These are phyloP conservation scores for Pelobates cultripes DNA, from an alignment of 2,797 vertebrate species.

Conservation along the genomic window DNA sequence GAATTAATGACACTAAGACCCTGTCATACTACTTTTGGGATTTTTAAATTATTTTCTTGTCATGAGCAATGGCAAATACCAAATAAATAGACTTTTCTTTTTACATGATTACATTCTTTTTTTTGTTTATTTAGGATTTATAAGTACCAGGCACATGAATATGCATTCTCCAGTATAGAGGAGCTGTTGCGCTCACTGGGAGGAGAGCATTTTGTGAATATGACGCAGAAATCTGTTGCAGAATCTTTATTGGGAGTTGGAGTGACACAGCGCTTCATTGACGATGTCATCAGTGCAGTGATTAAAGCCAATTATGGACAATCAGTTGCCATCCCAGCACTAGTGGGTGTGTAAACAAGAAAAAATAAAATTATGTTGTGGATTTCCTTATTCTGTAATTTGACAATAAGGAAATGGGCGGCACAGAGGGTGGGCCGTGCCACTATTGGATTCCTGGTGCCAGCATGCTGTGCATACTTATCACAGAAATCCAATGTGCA, in stretches of 20 bases:
- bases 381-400: too few species aligned
- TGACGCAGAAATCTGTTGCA: constrained; percentile 88
- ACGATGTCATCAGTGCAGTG: constrained; percentile 89
- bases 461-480: too few species aligned
- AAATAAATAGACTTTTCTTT: too few species aligned
- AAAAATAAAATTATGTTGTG: too few species aligned
- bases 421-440: too few species aligned
- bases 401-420: too few species aligned
- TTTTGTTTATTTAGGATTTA: constrained; percentile 81
- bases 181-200: constrained; percentile 90
- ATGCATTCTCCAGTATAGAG: constrained; percentile 92
- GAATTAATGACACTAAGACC: background rate
- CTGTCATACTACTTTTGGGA: too few species aligned
- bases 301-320: constrained; percentile 95
- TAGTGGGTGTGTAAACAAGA: constrained; percentile 81
- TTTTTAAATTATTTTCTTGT: too few species aligned
- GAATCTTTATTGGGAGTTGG: constrained; percentile 93
- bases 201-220: constrained; percentile 90
- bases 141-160: constrained; percentile 95
- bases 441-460: too few species aligned
- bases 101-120: background rate
- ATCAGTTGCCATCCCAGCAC: constrained; percentile 91
- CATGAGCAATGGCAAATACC: too few species aligned
- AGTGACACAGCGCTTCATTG: constrained; percentile 93
- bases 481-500: too few species aligned